Evolutionary conservation across 2,888 invertebrate genomes (phyloP).

Genomic region (Digitonthophagus gazella): DNA sequence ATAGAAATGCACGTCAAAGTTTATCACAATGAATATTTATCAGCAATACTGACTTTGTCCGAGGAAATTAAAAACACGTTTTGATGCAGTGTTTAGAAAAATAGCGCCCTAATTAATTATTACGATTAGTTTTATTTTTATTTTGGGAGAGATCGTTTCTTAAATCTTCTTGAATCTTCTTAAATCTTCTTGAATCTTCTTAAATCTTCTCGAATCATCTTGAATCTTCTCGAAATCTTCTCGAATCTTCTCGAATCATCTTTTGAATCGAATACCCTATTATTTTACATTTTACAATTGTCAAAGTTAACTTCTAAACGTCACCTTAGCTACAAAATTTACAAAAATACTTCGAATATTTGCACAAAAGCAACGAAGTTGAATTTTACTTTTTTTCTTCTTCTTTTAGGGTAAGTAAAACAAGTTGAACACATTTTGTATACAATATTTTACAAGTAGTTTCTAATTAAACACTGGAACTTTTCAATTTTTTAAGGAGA

Average conservation of each 20-base stretch:
- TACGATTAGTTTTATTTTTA: neutral
- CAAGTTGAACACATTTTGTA: neutral
- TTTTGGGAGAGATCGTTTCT: conserved; percentile 18
- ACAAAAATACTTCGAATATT: conserved; percentile 25
- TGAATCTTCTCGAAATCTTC: no score
- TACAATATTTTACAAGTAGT: neutral
- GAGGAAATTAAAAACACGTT: conserved; percentile 2
- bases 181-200: no score
- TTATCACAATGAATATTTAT: conserved; percentile 49
- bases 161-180: no score
- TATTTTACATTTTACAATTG: neutral
- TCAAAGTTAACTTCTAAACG: neutral
- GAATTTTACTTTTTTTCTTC: neutral
- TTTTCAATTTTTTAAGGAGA: neutral
- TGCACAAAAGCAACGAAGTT: conserved; percentile 13
- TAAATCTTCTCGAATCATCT: no score
- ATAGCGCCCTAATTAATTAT: conserved; percentile 27
- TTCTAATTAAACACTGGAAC: neutral
- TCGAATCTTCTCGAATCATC: no score
- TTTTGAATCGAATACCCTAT: conserved; percentile 5
- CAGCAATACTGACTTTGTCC: conserved; percentile 18
- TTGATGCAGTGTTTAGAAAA: conserved; percentile 28
- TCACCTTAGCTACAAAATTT: neutral
- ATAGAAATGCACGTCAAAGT: conserved; percentile 42
- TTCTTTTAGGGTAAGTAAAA: neutral